phyloP scores from a whole-genome alignment of 2,797 vertebrate genomes.

The Ispidina lecontei region DNA sequence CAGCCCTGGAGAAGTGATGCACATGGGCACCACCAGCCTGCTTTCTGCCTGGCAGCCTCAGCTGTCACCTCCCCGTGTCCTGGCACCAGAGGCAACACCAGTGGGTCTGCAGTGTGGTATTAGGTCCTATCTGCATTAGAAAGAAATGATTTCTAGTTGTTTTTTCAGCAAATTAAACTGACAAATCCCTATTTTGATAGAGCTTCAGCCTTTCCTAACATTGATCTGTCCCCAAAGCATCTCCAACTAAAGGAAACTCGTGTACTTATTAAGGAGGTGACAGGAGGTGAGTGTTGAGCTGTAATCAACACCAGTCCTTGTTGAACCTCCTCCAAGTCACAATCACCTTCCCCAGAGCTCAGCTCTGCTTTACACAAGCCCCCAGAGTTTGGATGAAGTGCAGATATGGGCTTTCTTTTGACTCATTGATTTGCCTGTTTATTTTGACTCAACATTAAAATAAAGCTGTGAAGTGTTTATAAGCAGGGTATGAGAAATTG shows the following conservation, averaged over 20 bases:
- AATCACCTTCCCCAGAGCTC: background rate
- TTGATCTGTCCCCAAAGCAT: background rate
- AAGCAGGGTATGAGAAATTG: background rate
- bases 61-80: background rate
- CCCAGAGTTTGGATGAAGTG: background rate
- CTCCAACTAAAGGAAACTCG: background rate
- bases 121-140: background rate
- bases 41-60: background rate
- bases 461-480: background rate
- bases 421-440: background rate
- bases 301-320: background rate
- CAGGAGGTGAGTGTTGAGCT: background rate
- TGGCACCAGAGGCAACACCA: background rate
- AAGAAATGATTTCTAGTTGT: background rate
- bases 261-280: background rate
- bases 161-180: background rate
- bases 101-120: background rate
- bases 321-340: background rate
- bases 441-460: background rate
- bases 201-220: background rate
- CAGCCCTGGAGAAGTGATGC: background rate
- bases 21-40: background rate
- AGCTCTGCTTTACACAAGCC: background rate
- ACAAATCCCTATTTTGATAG: background rate
- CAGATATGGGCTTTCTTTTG: background rate